A percentile compares a stretch with the other conserved stretches of the same genome.
phyloP scores from a whole-genome alignment of 1,140 invertebrate genomes.

The Pseudomyrmex pallidus region DNA sequence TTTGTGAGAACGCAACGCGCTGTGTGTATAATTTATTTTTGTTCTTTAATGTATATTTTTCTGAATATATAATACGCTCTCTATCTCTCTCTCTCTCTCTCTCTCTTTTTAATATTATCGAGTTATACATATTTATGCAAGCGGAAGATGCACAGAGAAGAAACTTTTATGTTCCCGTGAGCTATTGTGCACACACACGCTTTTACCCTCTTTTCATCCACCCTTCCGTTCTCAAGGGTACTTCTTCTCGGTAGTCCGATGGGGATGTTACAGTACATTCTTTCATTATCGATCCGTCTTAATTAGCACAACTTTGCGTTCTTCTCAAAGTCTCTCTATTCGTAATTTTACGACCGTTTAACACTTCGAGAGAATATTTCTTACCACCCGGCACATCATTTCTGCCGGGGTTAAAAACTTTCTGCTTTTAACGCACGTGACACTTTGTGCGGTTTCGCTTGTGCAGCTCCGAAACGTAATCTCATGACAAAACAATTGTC shows the following conservation, averaged over 20 bases:
- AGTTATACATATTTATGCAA: background rate
- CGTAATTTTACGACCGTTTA: conserved; percentile 53
- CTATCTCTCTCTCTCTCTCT: too few species aligned
- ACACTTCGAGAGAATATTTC: conserved; percentile 10
- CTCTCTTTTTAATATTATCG: background rate
- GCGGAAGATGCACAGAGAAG: background rate
- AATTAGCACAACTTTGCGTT: conserved; percentile 41
- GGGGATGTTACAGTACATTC: conserved; percentile 20
- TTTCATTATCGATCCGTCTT: conserved; percentile 50
- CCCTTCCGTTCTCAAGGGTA: conserved; percentile 16
- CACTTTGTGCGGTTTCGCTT: too few species aligned
- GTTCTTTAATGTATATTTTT: conserved; percentile 4
- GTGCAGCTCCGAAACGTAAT: too few species aligned
- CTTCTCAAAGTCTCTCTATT: conserved; percentile 19
- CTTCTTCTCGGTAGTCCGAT: background rate
- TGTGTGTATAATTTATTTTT: background rate
- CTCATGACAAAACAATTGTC: too few species aligned
- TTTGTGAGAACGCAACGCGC: background rate
- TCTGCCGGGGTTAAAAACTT: too few species aligned
- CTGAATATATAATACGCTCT: background rate
- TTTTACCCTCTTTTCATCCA: background rate
- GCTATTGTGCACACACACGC: background rate
- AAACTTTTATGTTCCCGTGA: conserved; percentile 9
- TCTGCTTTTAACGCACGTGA: too few species aligned
- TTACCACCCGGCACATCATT: conserved; percentile 6